phyloP scores from a whole-genome alignment of 2,113 vertebrate species.

The Oryzias curvinotus region DNA sequence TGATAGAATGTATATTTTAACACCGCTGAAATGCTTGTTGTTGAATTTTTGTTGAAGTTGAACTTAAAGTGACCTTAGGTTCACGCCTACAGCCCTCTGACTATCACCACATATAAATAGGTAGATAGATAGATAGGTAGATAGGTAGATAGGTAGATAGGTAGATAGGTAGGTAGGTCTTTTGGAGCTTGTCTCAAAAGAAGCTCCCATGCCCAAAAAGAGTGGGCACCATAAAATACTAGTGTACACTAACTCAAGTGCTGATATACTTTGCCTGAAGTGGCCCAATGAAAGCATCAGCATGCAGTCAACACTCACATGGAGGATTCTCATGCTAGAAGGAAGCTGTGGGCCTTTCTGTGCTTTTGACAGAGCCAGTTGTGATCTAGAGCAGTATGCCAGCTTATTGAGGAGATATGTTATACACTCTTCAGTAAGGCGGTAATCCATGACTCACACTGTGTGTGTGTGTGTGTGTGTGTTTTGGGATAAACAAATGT shows the following conservation, averaged over 20 bases:
- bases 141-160: too few species aligned
- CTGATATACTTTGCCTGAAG: constrained; percentile 3
- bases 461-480: constrained; percentile 9
- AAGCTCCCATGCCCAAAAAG: too few species aligned
- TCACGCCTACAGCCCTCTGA: too few species aligned
- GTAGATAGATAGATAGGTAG: too few species aligned
- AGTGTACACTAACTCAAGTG: constrained; percentile 9
- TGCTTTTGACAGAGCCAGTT: constrained; percentile 51
- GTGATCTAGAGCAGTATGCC: constrained; percentile 51
- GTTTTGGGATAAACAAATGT: constrained; percentile 35
- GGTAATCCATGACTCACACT: constrained; percentile 52
- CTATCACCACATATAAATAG: too few species aligned
- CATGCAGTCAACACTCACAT: constrained; percentile 14
- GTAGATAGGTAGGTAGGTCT: too few species aligned
- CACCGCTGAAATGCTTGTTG: too few species aligned
- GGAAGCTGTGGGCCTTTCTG: constrained; percentile 53
- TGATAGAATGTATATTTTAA: too few species aligned
- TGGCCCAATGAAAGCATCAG: constrained; percentile 23
- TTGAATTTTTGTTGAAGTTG: too few species aligned
- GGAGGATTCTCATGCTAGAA: constrained; percentile 30
- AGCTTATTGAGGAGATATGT: constrained; percentile 47
- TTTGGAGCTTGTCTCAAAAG: too few species aligned
- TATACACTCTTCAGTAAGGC: constrained; percentile 36
- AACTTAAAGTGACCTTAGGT: too few species aligned
- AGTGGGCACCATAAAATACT: too few species aligned